Evolutionary conservation across 2,797 vertebrate species (phyloP).

Genomic region (Gephyroberyx darwinii): DNA sequence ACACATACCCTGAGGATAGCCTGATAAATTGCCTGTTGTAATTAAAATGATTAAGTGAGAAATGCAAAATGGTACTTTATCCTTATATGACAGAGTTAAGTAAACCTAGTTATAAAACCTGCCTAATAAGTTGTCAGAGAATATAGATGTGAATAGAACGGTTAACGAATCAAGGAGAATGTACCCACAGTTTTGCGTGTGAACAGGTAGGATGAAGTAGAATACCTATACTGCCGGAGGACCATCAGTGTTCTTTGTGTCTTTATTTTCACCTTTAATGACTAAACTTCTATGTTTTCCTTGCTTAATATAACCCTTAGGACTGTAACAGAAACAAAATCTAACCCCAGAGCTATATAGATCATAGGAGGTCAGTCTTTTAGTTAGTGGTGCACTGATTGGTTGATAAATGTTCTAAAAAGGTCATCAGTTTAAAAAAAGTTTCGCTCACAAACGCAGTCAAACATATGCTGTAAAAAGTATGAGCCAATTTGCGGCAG

Average conservation of each 20-base stretch:
- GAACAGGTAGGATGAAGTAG: slow-evolving; percentile 49
- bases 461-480: neutral
- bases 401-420: too few relatives aligned
- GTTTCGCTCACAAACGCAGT: too few relatives aligned
- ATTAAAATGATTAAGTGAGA: slow-evolving; percentile 83
- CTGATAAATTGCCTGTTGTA: slow-evolving; percentile 80
- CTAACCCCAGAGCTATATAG: neutral
- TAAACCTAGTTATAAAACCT: slow-evolving; percentile 78
- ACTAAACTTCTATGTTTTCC: slow-evolving; percentile 4
- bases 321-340: neutral
- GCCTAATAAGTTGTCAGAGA: slow-evolving; percentile 77
- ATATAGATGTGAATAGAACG: slow-evolving; percentile 40
- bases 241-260: neutral
- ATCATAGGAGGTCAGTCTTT: neutral
- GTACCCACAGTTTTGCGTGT: neutral
- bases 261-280: slow-evolving; percentile 19
- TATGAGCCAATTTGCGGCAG: too few relatives aligned
- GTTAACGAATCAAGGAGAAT: slow-evolving; percentile 40
- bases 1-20: slow-evolving; percentile 75
- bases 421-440: too few relatives aligned
- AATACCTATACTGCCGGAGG: slow-evolving; percentile 29
- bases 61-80: slow-evolving; percentile 80
- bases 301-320: neutral
- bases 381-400: too few relatives aligned
- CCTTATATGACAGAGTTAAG: slow-evolving; percentile 77